Percentiles rank a stretch among this genome's conserved stretches.
Conservation (phyloP, 2,888 invertebrate genomes). For the Andrena camellia region DNA sequence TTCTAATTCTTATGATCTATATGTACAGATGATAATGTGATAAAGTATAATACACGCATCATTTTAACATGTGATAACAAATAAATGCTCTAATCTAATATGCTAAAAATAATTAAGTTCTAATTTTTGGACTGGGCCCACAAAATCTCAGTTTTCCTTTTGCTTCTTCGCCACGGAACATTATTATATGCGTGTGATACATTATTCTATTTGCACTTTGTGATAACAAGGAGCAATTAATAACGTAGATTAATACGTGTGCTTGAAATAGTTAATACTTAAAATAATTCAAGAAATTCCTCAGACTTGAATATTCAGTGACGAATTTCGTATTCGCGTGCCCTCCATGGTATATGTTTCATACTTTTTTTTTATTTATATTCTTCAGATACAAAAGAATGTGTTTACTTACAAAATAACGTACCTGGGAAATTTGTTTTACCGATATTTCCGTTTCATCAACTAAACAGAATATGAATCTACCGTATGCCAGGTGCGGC, state of each 20-base stretch:
- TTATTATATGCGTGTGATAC: slow-evolving; percentile 4
- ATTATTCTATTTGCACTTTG: slow-evolving; percentile 6
- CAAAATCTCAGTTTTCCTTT: slow-evolving; percentile 47
- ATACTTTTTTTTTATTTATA: not conserved
- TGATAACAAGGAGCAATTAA: slow-evolving; percentile 3
- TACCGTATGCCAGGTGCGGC: slow-evolving; percentile 24
- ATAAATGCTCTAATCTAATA: slow-evolving; percentile 82
- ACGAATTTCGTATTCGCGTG: slow-evolving; percentile 14
- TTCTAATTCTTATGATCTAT: slow-evolving; percentile 81
- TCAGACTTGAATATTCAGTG: slow-evolving; percentile 7
- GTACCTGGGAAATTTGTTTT: slow-evolving; percentile 34
- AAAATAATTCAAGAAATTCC: slow-evolving; percentile 60
- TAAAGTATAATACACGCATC: slow-evolving; percentile 84
- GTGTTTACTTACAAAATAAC: slow-evolving; percentile 32
- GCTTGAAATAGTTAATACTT: not conserved
- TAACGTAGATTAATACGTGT: slow-evolving; percentile 24
- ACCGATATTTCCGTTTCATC: slow-evolving; percentile 38
- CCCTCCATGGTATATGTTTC: not conserved
- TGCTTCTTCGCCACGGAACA: slow-evolving; percentile 33
- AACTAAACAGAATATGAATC: slow-evolving; percentile 50
- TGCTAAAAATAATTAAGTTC: slow-evolving; percentile 79
- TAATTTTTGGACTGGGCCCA: slow-evolving; percentile 81
- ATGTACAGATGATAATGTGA: slow-evolving; percentile 83
- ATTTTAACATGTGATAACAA: slow-evolving; percentile 83
- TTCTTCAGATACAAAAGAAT: slow-evolving; percentile 34